Percentiles rank a stretch among this genome's conserved stretches.
These are phyloP conservation scores for Lepidurus couesii DNA, from an alignment of 1,140 invertebrate species.

Conservation along the genomic window DNA sequence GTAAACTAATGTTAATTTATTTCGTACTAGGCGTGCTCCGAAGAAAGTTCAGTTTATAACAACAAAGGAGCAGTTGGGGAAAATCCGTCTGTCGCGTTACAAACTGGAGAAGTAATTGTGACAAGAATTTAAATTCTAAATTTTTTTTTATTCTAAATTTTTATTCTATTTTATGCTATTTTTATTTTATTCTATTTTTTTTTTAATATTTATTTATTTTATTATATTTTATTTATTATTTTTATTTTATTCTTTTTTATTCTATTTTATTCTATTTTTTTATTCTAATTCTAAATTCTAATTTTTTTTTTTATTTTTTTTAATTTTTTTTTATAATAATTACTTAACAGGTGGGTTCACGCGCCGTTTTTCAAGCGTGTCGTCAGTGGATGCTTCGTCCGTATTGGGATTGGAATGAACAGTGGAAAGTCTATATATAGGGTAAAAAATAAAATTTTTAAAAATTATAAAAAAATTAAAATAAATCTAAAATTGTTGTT, in stretches of 20 bases:
- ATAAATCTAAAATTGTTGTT: not conserved
- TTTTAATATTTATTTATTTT: no score
- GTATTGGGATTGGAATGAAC: slow-evolving; percentile 92
- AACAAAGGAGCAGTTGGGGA: slow-evolving; percentile 75
- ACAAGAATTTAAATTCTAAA: slow-evolving; percentile 28
- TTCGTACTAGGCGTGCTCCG: not conserved
- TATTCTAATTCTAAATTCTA: no score
- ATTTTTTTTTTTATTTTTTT: slow-evolving; percentile 31
- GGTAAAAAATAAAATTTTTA: slow-evolving; percentile 46
- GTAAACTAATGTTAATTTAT: no score
- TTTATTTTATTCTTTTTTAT: slow-evolving; percentile 32
- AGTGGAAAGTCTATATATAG: slow-evolving; percentile 83
- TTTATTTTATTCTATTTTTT: slow-evolving; percentile 33
- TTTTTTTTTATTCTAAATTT: no score
- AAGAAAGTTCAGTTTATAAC: slow-evolving; percentile 61
- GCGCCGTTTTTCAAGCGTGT: slow-evolving; percentile 89
- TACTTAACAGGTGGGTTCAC: slow-evolving; percentile 70
- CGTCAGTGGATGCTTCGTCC: slow-evolving; percentile 87
- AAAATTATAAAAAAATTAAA: slow-evolving; percentile 36
- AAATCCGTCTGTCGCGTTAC: slow-evolving; percentile 79
- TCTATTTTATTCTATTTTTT: no score
- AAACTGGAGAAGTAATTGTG: slow-evolving; percentile 69
- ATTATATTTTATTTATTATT: no score
- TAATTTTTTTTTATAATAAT: slow-evolving; percentile 35
- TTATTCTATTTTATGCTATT: no score